A percentile compares a stretch with the other conserved stretches of the same genome.
Conservation (phyloP, 2,888 invertebrate genomes). For the Argyresthia goedartella region DNA sequence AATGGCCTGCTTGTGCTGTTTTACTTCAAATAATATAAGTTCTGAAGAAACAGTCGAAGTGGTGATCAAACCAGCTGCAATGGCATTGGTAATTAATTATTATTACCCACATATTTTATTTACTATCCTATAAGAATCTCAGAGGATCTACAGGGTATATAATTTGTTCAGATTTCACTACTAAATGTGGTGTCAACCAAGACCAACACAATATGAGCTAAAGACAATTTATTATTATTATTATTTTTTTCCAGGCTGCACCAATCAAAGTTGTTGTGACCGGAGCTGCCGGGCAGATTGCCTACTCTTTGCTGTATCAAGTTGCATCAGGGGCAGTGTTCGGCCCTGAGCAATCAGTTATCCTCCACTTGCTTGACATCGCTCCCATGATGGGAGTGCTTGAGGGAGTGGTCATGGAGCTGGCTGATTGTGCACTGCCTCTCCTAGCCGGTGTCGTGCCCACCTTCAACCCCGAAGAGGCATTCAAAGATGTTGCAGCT, state of each 20-base stretch:
- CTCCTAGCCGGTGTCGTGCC: slow-evolving; percentile 86
- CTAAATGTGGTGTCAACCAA: too few relatives aligned
- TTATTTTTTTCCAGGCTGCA: slow-evolving; percentile 75
- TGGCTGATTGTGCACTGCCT: slow-evolving; percentile 95
- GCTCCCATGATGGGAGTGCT: slow-evolving; percentile 96
- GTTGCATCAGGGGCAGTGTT: slow-evolving; percentile 97
- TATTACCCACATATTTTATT: too few relatives aligned
- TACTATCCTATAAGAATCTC: too few relatives aligned
- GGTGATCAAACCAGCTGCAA: too few relatives aligned
- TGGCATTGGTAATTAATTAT: too few relatives aligned
- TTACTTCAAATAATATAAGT: too few relatives aligned
- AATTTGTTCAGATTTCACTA: too few relatives aligned
- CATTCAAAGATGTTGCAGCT: slow-evolving; percentile 96
- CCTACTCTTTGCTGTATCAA: slow-evolving; percentile 95
- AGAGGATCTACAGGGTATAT: too few relatives aligned
- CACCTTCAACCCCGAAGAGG: slow-evolving; percentile 88
- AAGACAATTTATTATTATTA: too few relatives aligned
- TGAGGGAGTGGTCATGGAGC: slow-evolving; percentile 98
- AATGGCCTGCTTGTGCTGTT: too few relatives aligned
- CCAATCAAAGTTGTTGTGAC: slow-evolving; percentile 96
- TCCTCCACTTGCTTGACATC: slow-evolving; percentile 94
- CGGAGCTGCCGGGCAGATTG: slow-evolving; percentile 99
- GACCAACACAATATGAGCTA: too few relatives aligned
- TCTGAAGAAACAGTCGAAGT: too few relatives aligned
- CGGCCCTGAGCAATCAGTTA: slow-evolving; percentile 88